Evolutionary conservation across 2,888 invertebrate species (phyloP).

Genomic region (Dyspetes luteomarginatus): DNA sequence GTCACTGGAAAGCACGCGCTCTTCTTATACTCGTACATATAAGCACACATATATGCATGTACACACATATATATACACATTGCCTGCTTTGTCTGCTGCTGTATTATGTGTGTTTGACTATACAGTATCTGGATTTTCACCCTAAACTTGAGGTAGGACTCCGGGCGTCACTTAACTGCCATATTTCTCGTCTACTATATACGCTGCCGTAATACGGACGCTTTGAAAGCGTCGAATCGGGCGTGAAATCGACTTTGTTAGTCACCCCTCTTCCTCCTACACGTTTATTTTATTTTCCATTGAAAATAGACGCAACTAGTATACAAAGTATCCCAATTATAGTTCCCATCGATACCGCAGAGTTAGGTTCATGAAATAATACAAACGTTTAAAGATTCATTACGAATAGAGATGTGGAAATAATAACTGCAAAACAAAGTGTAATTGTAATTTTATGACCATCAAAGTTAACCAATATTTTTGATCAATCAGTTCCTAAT

Average conservation of each 20-base stretch:
- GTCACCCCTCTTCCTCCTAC: slow-evolving; percentile 64
- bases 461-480: too few relatives aligned
- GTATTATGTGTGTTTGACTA: slow-evolving; percentile 42
- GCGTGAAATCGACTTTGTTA: slow-evolving; percentile 82
- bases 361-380: slow-evolving; percentile 62
- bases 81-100: not conserved
- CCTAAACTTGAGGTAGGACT: slow-evolving; percentile 62
- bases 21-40: slow-evolving; percentile 47
- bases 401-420: slow-evolving; percentile 2
- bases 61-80: slow-evolving; percentile 12
- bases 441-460: too few relatives aligned
- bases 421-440: too few relatives aligned
- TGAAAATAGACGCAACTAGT: slow-evolving; percentile 52
- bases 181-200: slow-evolving; percentile 66
- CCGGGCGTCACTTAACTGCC: slow-evolving; percentile 60
- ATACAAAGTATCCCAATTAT: slow-evolving; percentile 6
- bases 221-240: slow-evolving; percentile 76
- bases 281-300: slow-evolving; percentile 44
- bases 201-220: slow-evolving; percentile 68
- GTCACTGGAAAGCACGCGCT: slow-evolving; percentile 45
- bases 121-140: slow-evolving; percentile 50
- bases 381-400: not conserved
- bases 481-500: too few relatives aligned
- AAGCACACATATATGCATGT: slow-evolving; percentile 56
- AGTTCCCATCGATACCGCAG: slow-evolving; percentile 65